Percentiles rank a stretch among this genome's conserved stretches.
Evolutionary conservation across 2,113 vertebrate species (phyloP).

Genomic region (Indri indri): DNA sequence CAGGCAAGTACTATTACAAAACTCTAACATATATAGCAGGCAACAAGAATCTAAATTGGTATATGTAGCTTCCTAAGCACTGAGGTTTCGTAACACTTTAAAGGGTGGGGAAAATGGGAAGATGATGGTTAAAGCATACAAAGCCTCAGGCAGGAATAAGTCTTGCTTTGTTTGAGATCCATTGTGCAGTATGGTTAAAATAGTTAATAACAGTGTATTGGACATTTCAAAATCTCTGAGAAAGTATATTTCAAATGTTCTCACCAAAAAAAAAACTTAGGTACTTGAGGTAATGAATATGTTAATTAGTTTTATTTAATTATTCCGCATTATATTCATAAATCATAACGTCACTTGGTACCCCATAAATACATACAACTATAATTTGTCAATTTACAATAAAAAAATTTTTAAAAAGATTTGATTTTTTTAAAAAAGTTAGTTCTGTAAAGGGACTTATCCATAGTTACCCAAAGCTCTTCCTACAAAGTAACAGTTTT

Average conservation of each 20-base stretch:
- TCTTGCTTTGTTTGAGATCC: not conserved
- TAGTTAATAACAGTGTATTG: not conserved
- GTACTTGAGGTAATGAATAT: not conserved
- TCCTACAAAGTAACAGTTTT: not conserved
- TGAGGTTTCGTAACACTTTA: not conserved
- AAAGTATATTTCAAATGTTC: not conserved
- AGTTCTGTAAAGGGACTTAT: not conserved
- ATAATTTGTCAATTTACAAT: not conserved
- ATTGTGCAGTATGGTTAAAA: not conserved
- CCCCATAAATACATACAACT: not conserved
- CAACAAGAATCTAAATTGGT: not conserved
- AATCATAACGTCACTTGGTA: not conserved
- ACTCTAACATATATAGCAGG: no score
- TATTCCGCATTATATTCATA: not conserved
- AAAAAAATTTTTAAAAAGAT: not conserved
- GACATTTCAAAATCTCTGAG: not conserved
- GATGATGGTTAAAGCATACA: not conserved
- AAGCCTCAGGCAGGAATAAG: not conserved
- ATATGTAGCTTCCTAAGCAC: not conserved
- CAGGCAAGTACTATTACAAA: not conserved
- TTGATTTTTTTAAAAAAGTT: not conserved
- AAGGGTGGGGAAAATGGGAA: not conserved
- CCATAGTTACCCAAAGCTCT: not conserved
- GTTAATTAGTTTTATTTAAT: not conserved
- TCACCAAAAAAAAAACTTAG: not conserved